Conservation (phyloP, 2,888 invertebrate species). For the Drosophila lacicola region DNA sequence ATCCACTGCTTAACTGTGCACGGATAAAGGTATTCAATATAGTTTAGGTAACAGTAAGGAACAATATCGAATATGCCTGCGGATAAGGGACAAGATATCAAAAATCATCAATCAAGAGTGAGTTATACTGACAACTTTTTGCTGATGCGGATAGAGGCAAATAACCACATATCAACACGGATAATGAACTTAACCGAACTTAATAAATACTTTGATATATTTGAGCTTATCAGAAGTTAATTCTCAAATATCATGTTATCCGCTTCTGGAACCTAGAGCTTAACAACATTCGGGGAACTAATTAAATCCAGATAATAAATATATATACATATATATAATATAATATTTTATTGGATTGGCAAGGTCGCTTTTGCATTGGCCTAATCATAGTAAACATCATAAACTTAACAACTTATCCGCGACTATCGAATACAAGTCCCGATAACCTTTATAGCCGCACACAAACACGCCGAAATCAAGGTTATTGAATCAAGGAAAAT, state of each 20-base stretch:
- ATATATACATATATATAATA: no score
- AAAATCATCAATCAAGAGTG: not conserved
- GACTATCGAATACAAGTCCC: slow-evolving; percentile 29
- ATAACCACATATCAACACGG: not conserved
- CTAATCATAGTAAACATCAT: slow-evolving; percentile 35
- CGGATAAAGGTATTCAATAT: no score
- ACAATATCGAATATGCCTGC: no score
- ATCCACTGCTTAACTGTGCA: no score
- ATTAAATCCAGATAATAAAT: slow-evolving; percentile 14
- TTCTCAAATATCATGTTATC: no score
- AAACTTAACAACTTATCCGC: slow-evolving; percentile 56
- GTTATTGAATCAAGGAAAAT: slow-evolving; percentile 60
- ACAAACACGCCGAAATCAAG: slow-evolving; percentile 55
- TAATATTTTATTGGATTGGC: slow-evolving; percentile 9
- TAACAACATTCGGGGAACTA: slow-evolving; percentile 2
- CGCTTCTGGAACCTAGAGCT: not conserved
- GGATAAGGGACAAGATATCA: not conserved
- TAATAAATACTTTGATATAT: no score
- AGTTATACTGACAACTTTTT: not conserved
- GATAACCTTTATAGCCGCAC: slow-evolving; percentile 53
- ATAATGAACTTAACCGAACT: no score
- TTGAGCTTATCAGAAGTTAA: no score
- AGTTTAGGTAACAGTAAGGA: no score
- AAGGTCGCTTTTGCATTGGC: slow-evolving; percentile 8
- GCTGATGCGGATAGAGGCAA: not conserved